Conservation (phyloP, 2,113 vertebrate genomes). For the Brachyhypopomus gauderio region DNA sequence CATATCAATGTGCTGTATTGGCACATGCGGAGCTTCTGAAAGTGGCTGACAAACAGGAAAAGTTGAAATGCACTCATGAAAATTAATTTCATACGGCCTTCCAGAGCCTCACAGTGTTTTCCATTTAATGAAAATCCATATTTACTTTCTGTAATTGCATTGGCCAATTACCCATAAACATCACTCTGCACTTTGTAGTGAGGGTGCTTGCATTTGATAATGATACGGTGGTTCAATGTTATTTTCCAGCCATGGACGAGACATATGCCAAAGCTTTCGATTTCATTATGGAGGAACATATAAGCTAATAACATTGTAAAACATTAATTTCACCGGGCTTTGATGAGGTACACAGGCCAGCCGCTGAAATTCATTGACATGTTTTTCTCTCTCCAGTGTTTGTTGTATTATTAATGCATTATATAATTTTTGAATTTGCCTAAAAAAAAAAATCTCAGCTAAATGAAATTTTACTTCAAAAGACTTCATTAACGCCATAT, state of each 20-base stretch:
- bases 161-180: slow-evolving; percentile 71
- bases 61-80: slow-evolving; percentile 43
- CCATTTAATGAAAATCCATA: slow-evolving; percentile 66
- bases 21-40: slow-evolving; percentile 40
- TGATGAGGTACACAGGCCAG: slow-evolving; percentile 66
- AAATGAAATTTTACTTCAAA: slow-evolving; percentile 58
- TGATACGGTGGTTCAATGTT: slow-evolving; percentile 63
- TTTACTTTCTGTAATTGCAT: slow-evolving; percentile 68
- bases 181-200: slow-evolving; percentile 68
- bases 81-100: slow-evolving; percentile 34
- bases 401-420: slow-evolving; percentile 73
- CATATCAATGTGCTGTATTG: slow-evolving; percentile 48
- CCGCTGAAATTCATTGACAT: slow-evolving; percentile 57
- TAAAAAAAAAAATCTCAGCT: slow-evolving; percentile 49
- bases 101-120: slow-evolving; percentile 52
- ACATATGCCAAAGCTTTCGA: slow-evolving; percentile 59
- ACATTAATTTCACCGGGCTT: slow-evolving; percentile 68
- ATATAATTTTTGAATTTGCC: slow-evolving; percentile 57
- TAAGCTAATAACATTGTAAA: slow-evolving; percentile 65
- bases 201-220: slow-evolving; percentile 48
- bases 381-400: slow-evolving; percentile 53
- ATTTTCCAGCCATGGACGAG: slow-evolving; percentile 59
- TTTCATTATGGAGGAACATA: slow-evolving; percentile 62
- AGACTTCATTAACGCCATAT: slow-evolving; percentile 20
- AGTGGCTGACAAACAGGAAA: slow-evolving; percentile 56